Evolutionary conservation across 2,797 vertebrate species (phyloP).

Genomic region (Channallabes apus): DNA sequence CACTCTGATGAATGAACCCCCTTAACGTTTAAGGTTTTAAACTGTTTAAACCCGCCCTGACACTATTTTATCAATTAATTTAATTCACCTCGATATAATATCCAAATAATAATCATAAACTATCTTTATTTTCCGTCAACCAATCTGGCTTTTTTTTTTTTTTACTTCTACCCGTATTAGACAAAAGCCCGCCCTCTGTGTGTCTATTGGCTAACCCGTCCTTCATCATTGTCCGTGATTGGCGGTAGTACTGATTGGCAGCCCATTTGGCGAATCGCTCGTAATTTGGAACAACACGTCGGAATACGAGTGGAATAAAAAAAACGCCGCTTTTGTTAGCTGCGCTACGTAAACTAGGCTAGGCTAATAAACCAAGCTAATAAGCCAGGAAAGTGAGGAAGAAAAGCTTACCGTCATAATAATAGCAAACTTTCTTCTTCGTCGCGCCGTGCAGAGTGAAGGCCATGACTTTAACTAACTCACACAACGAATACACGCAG

Average conservation of each 20-base stretch:
- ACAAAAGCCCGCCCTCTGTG: slow-evolving; percentile 17
- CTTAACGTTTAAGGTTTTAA: background rate
- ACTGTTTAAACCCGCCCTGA: background rate
- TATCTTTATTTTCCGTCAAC: background rate
- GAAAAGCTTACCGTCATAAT: slow-evolving; percentile 82
- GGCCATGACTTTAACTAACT: slow-evolving; percentile 77
- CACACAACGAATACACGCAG: background rate
- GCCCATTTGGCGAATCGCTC: background rate
- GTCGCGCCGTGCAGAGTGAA: slow-evolving; percentile 88
- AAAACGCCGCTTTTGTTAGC: slow-evolving; percentile 6
- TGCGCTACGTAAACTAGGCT: background rate
- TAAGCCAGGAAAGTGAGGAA: too few relatives aligned
- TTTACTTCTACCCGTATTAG: slow-evolving; percentile 26
- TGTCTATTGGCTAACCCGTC: background rate
- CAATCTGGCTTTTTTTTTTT: background rate
- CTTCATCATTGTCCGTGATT: background rate
- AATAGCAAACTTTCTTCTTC: slow-evolving; percentile 97
- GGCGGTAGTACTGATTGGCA: background rate
- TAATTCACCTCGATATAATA: background rate
- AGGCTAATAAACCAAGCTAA: background rate
- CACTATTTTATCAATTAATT: background rate
- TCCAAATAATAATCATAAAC: background rate
- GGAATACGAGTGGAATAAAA: background rate
- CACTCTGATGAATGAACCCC: background rate
- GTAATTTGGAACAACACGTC: background rate